Base-by-base conservation (phyloP, 2,797 vertebrate species). In the Lepilemur septentrionalis region DNA sequence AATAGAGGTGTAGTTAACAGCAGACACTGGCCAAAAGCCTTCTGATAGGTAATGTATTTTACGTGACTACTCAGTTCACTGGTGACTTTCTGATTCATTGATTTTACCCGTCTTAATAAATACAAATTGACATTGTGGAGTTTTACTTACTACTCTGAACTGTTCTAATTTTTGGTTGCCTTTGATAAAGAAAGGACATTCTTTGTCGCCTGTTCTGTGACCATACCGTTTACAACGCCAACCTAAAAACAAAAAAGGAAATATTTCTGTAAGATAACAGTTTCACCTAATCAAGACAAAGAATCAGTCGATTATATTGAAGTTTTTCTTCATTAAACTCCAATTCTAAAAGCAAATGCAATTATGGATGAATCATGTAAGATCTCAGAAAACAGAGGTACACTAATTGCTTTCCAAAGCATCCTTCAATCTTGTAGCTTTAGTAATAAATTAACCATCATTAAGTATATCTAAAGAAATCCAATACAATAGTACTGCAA, bases 141-240 rank as follows among this genome's bases (percentile, higher is more conserved):
- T 96, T 94, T 96, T 98, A 99, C 99, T 99, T 98, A 99, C 99
- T 98, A 99, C 99, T 98, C 99, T 98, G 98, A 99, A 99, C 98
- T 99, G 99, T 98, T 99, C 99, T 98, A 99, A 98, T 97, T 99
- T 99, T 98, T 99, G 99, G 98, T 99, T 99, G 97, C 99, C 99
- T 99, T 99, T 99, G 98, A 99, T 99, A 98, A 99, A 99, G 98
- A 99, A 99, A 0, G 99, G 99, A 94, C 99, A 99, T 97, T 99
- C 99, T 93, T 97, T 99, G 97, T 99, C 99, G 95, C 99, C 99
- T 2, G 99, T 99, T 98, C 99, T 98, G 98, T 99, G 99, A 97
- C 99, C 99, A 2, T 99, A 99, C 82, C 98, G 98, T 96, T 99
- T 99, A 98, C 99, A 99, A 95, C 99, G 99, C 99, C 99, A 99